Conservation (phyloP, 2,888 invertebrate species). For the Eustalomyia histrio region DNA sequence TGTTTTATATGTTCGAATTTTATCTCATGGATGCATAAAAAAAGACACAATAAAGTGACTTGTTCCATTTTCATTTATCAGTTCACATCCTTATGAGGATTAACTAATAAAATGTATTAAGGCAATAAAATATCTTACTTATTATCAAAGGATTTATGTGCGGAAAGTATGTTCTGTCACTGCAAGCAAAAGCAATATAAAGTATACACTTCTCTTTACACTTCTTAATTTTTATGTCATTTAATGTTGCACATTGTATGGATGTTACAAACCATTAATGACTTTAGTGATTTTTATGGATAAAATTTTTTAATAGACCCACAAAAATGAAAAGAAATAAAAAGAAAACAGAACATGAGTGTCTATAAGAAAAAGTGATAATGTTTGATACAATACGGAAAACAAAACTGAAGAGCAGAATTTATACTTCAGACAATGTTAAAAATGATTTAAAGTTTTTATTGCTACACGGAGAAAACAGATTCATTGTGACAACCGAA, state of each 20-base stretch:
- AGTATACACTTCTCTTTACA: not conserved
- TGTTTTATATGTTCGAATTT: no score
- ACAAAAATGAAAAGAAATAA: not conserved
- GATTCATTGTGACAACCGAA: no score
- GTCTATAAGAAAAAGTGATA: conserved; percentile 5
- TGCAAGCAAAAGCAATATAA: conserved; percentile 5
- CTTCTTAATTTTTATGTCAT: not conserved
- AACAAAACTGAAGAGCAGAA: not conserved
- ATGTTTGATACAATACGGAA: not conserved
- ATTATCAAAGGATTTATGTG: conserved; percentile 48
- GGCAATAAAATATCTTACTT: conserved; percentile 38
- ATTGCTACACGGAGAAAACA: no score
- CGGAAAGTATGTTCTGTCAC: conserved; percentile 10
- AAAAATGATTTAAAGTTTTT: not conserved
- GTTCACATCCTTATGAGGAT: conserved; percentile 8
- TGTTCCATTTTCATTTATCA: not conserved
- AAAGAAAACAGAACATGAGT: conserved; percentile 8
- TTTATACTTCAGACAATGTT: not conserved
- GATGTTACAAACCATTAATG: conserved; percentile 36
- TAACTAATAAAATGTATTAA: conserved; percentile 42
- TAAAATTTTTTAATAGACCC: conserved; percentile 34
- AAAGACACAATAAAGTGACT: not conserved
- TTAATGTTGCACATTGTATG: conserved; percentile 3
- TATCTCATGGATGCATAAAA: not conserved
- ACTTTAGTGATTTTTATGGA: conserved; percentile 37